Evolutionary conservation across 1,140 invertebrate genomes (phyloP).

Genomic region (Gryon sp.): DNA sequence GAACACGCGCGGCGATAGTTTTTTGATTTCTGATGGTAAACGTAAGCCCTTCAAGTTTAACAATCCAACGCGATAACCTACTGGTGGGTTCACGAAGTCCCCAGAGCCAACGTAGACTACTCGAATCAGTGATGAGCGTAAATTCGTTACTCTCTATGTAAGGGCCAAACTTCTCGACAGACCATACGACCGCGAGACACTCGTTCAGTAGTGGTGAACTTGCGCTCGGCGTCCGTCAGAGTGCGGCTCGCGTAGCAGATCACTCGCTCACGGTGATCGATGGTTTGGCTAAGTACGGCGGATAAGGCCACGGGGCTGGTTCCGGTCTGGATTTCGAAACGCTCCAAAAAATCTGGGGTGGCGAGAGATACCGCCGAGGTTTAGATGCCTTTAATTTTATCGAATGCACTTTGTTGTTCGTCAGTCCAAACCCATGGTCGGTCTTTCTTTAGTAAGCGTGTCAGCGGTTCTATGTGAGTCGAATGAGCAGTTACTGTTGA

Average conservation of each 20-base stretch:
- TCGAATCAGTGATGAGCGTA: background rate
- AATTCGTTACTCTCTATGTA: background rate
- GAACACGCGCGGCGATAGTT: constrained; percentile 69
- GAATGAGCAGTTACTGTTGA: too few species aligned
- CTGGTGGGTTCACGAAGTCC: constrained; percentile 24
- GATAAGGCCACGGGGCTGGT: constrained; percentile 37
- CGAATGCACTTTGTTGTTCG: background rate
- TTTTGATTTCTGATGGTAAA: constrained; percentile 73
- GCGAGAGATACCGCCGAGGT: background rate
- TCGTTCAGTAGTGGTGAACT: constrained; percentile 44
- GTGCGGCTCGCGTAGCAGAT: constrained; percentile 31
- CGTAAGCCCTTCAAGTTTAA: constrained; percentile 74
- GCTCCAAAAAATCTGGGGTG: background rate
- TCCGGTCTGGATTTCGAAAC: background rate
- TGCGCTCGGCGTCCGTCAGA: constrained; percentile 25
- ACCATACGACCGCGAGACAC: background rate
- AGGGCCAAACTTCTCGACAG: background rate
- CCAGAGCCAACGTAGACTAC: background rate
- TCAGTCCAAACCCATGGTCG: constrained; percentile 5
- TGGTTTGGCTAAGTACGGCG: constrained; percentile 49
- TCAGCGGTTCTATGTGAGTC: constrained; percentile 16
- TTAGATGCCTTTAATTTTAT: background rate
- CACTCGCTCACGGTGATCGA: constrained; percentile 17
- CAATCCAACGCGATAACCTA: constrained; percentile 74
- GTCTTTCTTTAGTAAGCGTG: background rate